Evolutionary conservation across 1,140 invertebrate genomes (phyloP), one percentile per base, ranked within the genome.

Genomic region (Habropoda laboriosa): DNA sequence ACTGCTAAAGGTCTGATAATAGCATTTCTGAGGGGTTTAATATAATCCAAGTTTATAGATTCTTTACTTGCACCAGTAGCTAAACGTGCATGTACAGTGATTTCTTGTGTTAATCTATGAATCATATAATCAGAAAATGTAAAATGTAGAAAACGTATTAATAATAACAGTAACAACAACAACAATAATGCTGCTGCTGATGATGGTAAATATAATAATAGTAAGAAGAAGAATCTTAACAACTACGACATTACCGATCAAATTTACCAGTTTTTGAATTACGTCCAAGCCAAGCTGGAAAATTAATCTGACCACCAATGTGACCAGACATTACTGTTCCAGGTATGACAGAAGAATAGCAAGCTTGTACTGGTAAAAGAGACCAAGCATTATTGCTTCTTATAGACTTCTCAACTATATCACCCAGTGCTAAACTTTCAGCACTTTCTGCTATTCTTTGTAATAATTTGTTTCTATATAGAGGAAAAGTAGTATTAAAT

Each of bases 251-350:
- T 27, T 84, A 97, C 96, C 95, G 96, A 58, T 96, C 94, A 88
- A 97, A 95, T 93, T 99, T 99, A 81, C 93, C 95, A 66, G 94
- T 94, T 67, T 94, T 96, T 0, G 98, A 99, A 94, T 99, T 98
- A 92, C 98, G 98, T 0, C 99, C 99, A 42, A 99, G 95, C 98
- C 98, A 99, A 27, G 94, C 91, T 6, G 99, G 99, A 93, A 99
- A 99, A 86, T 97, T 95, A 13, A 99, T 96, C 93, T 97, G 96
- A 0, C 94, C 94, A 3, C 93, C 93, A 30, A 98, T 92, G 88
- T 96, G 93, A 2, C 99, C 98, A 49, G 96, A 94, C 95, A 99
- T 95, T 42, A 95, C 93, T 85, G 96, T 95, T 0, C 98, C 97
- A 1, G 99, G 99, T 58, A 99, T 93, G 30, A 99, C 97, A 71